Conservation (phyloP, 2,113 vertebrate species). For the Dicrurus megarhynchus region DNA sequence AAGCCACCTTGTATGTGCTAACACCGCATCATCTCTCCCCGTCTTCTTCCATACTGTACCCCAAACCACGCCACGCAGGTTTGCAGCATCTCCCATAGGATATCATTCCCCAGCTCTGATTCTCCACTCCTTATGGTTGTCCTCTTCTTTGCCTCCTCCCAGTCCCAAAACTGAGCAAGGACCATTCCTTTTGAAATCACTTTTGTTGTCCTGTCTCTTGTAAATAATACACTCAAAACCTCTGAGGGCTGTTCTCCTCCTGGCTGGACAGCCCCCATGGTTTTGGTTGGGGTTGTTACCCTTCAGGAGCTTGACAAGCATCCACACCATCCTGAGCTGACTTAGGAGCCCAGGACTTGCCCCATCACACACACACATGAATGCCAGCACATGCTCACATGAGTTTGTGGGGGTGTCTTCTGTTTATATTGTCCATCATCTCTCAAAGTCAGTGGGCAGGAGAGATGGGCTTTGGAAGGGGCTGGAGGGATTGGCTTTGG, state of each 20-base stretch:
- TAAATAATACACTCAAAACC: neutral
- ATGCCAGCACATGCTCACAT: neutral
- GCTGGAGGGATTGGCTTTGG: neutral
- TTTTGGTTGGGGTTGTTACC: neutral
- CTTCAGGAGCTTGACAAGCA: neutral
- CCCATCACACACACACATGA: neutral
- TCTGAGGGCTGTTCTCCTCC: neutral
- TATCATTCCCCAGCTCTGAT: neutral
- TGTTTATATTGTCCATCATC: neutral
- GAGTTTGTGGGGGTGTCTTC: neutral
- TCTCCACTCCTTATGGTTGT: neutral
- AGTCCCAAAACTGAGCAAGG: neutral
- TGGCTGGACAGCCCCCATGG: neutral
- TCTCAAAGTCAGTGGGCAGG: neutral
- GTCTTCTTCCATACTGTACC: neutral
- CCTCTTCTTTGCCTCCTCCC: neutral
- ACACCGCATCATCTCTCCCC: neutral
- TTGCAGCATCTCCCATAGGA: neutral
- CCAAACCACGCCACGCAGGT: neutral
- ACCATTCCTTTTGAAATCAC: neutral
- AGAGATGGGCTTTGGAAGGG: neutral
- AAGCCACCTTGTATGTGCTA: constrained; percentile 27
- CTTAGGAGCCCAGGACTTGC: neutral
- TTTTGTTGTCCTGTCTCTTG: neutral
- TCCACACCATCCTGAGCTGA: neutral